Conservation (phyloP, 2,113 vertebrate genomes). For the Rhombomys opimus region DNA sequence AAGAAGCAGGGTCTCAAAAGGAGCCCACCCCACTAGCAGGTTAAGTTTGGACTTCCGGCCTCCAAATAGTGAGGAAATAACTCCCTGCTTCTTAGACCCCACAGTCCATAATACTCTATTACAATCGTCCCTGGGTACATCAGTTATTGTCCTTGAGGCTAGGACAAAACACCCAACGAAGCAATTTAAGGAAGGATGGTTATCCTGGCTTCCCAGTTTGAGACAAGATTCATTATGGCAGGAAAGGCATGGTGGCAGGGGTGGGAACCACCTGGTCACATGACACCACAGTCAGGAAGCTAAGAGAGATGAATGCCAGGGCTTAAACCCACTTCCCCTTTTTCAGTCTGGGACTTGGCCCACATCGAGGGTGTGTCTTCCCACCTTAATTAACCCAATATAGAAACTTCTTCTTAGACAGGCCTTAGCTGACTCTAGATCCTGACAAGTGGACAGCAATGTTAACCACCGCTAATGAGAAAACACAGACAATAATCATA, state of each 20-base stretch:
- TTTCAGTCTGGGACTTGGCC: neutral
- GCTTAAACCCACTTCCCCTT: neutral
- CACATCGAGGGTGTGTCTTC: neutral
- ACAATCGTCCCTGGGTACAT: neutral
- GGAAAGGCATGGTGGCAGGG: neutral
- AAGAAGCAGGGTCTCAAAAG: neutral
- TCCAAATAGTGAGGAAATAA: neutral
- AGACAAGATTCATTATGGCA: neutral
- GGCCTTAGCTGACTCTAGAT: neutral
- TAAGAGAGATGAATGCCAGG: neutral
- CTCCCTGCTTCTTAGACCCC: neutral
- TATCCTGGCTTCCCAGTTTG: neutral
- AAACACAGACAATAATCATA: neutral
- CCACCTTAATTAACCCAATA: neutral
- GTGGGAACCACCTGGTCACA: neutral
- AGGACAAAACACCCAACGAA: neutral
- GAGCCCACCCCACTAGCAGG: neutral
- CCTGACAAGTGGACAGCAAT: neutral
- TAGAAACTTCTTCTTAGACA: neutral
- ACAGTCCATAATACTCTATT: neutral
- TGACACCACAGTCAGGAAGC: neutral
- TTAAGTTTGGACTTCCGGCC: neutral
- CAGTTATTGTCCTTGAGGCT: neutral
- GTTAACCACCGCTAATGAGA: neutral
- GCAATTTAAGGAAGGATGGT: neutral